Base-by-base conservation (phyloP, 2,888 invertebrate genomes). In the Campaea margaritaria region DNA sequence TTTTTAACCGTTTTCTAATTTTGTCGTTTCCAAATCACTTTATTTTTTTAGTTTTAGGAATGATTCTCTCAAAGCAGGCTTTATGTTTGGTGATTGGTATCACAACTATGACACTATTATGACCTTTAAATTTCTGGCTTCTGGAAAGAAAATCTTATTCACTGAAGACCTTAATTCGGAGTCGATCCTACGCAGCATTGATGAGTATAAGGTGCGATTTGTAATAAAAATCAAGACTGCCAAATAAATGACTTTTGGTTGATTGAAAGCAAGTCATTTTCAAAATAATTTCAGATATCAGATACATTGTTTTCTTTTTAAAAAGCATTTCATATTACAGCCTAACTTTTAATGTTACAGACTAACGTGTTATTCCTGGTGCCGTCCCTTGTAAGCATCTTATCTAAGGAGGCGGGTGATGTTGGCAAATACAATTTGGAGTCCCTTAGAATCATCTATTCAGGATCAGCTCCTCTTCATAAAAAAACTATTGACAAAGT, bases 101-200 rank as follows among this genome's bases (percentile, higher is more conserved):
- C 87, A 85, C 64, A 87, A 85, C 68, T 89, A 86, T 56, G 86
- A 86, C 57, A 81, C 78, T 0, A 87, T 87, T 58, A 83, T 83
- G 75, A 83, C 84, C 0, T 88, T 78, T 65, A 87, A 85, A 71
- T 84, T 83, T 61, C 67, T 89, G 12, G 68, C 67, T 15, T 63
- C 73, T 39, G 88, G 89, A 48, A 81, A 78, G 57, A 86, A 76
- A 74, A 71, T 87, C 38, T 77, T 87, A 12, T 89, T 82, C 48
- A 58, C 74, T 2, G 70, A 78, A 34, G 68, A 77, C 0, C 58
- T 73, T 0, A 67, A 68, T 13, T 70, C 76, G 3, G 53, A 68
- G 2, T 55, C 58, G 0, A 68, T 87, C 21, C 31, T 85, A 11
- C 77, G 78, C 64, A 71, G 74, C 49, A 68, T 85, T 44, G 74